Evolutionary conservation across 2,888 invertebrate species (phyloP), one percentile per base, ranked within the genome.

Genomic region (Physocephala rufipes): DNA sequence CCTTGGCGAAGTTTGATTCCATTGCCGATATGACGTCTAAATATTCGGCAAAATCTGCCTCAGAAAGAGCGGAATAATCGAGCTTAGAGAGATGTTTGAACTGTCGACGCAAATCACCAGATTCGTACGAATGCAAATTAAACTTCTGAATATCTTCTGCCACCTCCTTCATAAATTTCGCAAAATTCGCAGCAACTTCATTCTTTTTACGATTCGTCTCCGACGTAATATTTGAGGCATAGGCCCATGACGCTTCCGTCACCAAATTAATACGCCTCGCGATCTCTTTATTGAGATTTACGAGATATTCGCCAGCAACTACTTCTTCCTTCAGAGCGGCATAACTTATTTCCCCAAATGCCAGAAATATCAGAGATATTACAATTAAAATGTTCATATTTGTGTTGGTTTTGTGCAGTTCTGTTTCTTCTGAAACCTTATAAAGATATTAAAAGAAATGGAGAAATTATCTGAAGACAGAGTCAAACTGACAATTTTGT

Each of bases 201-300:
- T 82, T 84, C 82, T 87, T 86, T 16, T 79, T 78, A 45, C 89
- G 88, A 68, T 92, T 88, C 84, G 91, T 94, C 71, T 89, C 90
- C 67, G 92, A 90, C 0, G 92, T 94, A 55, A 95, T 89, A 81
- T 95, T 92, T 0, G 93, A 91, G 0, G 90, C 91, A 81, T 94
- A 94, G 0, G 88, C 89, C 94, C 95, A 95, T 2, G 90, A 89
- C 0, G 92, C 91, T 2, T 90, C 76, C 0, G 88, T 87, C 4
- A 88, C 88, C n/a, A 87, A 85, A 79, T 92, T 91, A 74, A 87
- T 88, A 79, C 90, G 88, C 64, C 86, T 78, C 0, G 89, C 90
- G n/a, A 88, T 85, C 71, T 89, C 89, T 65, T 87, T 87, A 81
- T 93, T 91, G 36, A 92, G 81, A 72, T 90, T 88, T 68, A 88